A percentile compares a stretch with the other conserved stretches of the same genome.
Evolutionary conservation across 2,113 vertebrate genomes (phyloP).

Genomic region (Rhea pennata): DNA sequence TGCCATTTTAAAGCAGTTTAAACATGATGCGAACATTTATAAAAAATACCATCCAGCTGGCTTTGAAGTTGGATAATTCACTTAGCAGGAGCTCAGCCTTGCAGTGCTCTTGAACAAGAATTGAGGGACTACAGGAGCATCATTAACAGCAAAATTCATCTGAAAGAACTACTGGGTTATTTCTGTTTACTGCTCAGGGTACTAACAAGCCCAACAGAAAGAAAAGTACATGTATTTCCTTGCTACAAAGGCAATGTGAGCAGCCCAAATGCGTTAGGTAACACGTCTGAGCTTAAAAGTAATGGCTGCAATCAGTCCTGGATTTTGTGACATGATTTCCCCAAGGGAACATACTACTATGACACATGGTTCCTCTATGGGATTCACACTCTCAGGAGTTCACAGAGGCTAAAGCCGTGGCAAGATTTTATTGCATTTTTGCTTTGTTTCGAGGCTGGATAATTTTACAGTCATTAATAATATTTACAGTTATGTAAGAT

Average conservation of each 20-base stretch:
- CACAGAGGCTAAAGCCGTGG: neutral
- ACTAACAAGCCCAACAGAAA: neutral
- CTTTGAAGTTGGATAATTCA: conserved; percentile 47
- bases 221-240: neutral
- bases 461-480: conserved; percentile 48
- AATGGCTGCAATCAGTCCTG: neutral
- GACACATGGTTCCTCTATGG: neutral
- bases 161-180: neutral
- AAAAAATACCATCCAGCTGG: conserved; percentile 27
- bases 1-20: conserved; percentile 50
- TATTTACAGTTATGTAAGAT: conserved; percentile 22
- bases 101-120: neutral
- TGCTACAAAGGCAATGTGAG: neutral
- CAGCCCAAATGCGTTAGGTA: neutral
- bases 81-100: conserved; percentile 25
- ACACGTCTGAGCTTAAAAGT: neutral
- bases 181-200: neutral
- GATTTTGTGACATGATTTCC: neutral
- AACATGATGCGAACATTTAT: neutral
- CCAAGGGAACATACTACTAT: neutral
- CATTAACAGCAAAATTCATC: neutral
- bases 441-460: conserved; percentile 6
- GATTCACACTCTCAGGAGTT: neutral
- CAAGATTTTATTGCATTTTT: conserved; percentile 22
- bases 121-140: neutral